These are phyloP conservation scores for Aphelocoma californica DNA, from an alignment of 2,797 vertebrate genomes.

Conservation along the genomic window DNA sequence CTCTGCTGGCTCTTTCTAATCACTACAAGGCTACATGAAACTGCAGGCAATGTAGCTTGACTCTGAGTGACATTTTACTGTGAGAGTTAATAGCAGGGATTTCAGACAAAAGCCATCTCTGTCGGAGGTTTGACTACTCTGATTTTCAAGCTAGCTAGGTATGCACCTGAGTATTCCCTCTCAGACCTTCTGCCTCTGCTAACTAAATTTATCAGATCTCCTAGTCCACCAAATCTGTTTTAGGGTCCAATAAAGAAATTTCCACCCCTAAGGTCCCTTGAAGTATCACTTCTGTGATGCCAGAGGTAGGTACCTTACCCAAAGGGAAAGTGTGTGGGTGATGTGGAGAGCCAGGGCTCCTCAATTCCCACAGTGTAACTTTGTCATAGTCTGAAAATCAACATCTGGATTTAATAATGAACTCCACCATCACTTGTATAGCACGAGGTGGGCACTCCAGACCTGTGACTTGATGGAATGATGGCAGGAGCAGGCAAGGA, in stretches of 20 bases:
- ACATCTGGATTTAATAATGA: not conserved
- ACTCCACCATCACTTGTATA: not conserved
- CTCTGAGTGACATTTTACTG: not conserved
- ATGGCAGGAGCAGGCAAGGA: not conserved
- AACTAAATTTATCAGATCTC: not conserved
- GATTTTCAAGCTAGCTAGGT: not conserved
- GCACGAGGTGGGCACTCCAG: not conserved
- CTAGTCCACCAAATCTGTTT: not conserved
- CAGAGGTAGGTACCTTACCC: not conserved
- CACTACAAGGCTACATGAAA: not conserved
- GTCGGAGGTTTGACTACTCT: not conserved
- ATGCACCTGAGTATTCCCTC: not conserved
- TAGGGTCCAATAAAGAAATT: not conserved
- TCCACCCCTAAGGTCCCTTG: not conserved
- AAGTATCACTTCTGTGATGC: not conserved
- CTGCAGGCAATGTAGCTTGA: accelerated
- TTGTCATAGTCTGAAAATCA: not conserved
- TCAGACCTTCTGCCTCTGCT: not conserved
- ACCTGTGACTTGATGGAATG: not conserved
- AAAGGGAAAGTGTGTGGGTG: not conserved
- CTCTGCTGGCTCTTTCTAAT: not conserved
- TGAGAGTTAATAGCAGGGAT: not conserved
- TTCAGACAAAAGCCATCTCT: not conserved
- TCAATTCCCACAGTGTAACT: not conserved
- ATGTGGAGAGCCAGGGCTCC: not conserved